phyloP scores from a whole-genome alignment of 2,113 vertebrate genomes.

The Sinosuthora webbiana region DNA sequence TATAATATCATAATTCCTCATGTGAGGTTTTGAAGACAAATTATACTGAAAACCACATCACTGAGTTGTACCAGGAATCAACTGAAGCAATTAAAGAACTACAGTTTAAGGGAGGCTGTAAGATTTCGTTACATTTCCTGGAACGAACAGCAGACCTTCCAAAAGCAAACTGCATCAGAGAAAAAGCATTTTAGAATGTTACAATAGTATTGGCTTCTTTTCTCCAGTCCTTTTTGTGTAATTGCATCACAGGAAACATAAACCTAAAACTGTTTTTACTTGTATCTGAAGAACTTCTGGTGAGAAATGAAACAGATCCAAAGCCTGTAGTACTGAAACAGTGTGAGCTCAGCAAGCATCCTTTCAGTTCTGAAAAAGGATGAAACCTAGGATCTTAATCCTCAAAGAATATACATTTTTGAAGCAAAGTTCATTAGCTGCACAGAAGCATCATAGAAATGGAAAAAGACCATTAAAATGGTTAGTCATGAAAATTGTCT shows the following conservation, averaged over 20 bases:
- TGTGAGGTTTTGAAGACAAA: background rate
- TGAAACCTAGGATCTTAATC: background rate
- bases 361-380: background rate
- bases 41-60: background rate
- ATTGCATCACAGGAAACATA: conserved; percentile 1
- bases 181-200: conserved; percentile 4
- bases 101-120: background rate
- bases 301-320: background rate
- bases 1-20: background rate
- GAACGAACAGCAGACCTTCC: background rate
- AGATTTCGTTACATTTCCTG: conserved; percentile 10
- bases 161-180: background rate
- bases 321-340: background rate
- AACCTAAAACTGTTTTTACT: background rate
- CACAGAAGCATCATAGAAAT: background rate
- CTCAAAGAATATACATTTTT: background rate
- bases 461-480: background rate
- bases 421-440: background rate
- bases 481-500: background rate
- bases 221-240: background rate
- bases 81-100: background rate
- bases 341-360: background rate
- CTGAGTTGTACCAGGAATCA: background rate
- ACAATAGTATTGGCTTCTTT: background rate
- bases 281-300: background rate